Percentiles rank a stretch among this genome's conserved stretches.
Conservation (phyloP, 2,888 invertebrate genomes). For the Drepana falcataria region DNA sequence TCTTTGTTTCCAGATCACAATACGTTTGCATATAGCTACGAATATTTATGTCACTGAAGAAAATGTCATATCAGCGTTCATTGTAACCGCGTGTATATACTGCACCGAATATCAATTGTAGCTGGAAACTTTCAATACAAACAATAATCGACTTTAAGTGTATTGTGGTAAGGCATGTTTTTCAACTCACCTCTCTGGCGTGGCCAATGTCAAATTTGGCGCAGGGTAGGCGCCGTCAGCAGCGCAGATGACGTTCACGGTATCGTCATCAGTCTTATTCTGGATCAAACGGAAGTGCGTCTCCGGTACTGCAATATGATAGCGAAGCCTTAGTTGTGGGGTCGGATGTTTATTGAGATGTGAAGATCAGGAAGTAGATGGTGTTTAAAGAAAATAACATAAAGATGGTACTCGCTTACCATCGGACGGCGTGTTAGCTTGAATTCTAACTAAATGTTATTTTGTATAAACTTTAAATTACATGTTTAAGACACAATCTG, state of each 20-base stretch:
- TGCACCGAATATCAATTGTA: too few species aligned
- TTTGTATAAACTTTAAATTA: too few species aligned
- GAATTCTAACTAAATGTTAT: too few species aligned
- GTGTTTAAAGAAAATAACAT: background rate
- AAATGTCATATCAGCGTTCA: too few species aligned
- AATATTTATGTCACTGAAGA: too few species aligned
- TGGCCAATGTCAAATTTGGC: conserved; percentile 73
- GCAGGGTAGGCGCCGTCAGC: conserved; percentile 77
- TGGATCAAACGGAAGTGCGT: conserved; percentile 73
- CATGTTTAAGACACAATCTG: too few species aligned
- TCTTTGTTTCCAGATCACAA: too few species aligned
- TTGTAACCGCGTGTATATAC: too few species aligned
- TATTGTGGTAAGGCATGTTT: background rate
- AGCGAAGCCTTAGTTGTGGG: conserved; percentile 5
- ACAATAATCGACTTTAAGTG: background rate
- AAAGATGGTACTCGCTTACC: too few species aligned
- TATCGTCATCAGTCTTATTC: conserved; percentile 74
- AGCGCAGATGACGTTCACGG: conserved; percentile 75
- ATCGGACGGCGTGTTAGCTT: too few species aligned
- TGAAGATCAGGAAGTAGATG: background rate
- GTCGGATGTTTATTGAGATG: conserved; percentile 2
- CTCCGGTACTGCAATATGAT: conserved; percentile 66
- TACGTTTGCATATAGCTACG: too few species aligned
- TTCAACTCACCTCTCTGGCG: conserved; percentile 61
- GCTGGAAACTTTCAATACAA: background rate